Percentiles rank a stretch among this genome's conserved stretches.
Evolutionary conservation across 2,888 invertebrate species (phyloP).

Genomic region (Nebria salina): DNA sequence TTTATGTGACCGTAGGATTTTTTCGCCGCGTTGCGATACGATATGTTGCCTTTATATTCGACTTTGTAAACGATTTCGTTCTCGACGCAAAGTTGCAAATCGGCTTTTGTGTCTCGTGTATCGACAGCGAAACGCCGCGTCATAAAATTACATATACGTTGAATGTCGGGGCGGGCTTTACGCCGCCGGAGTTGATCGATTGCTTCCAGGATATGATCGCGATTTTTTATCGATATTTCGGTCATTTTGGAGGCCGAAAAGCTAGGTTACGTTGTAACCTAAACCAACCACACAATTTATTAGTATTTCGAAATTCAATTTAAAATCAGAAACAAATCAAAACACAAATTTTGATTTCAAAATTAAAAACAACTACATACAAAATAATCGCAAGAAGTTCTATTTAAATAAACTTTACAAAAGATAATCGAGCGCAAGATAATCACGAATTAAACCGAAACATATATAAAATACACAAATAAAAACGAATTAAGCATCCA

Average conservation of each 20-base stretch:
- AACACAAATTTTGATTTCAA: no score
- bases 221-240: constrained; percentile 68
- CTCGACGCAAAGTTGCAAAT: constrained; percentile 79
- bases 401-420: no score
- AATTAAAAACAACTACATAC: no score
- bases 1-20: constrained; percentile 54
- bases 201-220: constrained; percentile 82
- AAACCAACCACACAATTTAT: not conserved
- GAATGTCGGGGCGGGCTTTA: constrained; percentile 85
- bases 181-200: constrained; percentile 85
- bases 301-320: no score
- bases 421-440: no score
- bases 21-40: constrained; percentile 84
- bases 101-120: constrained; percentile 74
- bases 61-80: constrained; percentile 82
- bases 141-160: constrained; percentile 84
- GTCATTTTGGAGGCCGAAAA: constrained; percentile 48
- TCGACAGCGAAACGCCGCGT: constrained; percentile 77
- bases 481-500: no score
- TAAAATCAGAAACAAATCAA: no score
- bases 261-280: not conserved
- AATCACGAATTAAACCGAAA: no score
- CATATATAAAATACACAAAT: no score
- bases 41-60: constrained; percentile 86
- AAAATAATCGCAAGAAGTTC: no score